These are phyloP conservation scores for Orthosia incerta DNA, from an alignment of 2,888 invertebrate genomes.

Conservation along the genomic window DNA sequence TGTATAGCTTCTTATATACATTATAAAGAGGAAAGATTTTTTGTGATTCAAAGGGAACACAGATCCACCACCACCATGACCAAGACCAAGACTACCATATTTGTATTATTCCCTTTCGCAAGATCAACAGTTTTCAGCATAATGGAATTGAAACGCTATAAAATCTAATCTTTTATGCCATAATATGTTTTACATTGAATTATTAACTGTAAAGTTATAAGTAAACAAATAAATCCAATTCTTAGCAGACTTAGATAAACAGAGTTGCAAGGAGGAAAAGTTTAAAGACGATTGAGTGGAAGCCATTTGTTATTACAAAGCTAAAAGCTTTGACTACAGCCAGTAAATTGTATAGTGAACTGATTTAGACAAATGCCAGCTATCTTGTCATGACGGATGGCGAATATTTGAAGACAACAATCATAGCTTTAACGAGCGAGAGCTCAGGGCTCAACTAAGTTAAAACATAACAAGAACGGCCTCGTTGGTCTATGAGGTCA, in stretches of 20 bases:
- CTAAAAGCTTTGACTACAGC: constrained; percentile 29
- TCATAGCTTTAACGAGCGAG: too few relatives aligned
- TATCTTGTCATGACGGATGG: neutral
- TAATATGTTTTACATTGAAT: neutral
- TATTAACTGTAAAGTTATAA: neutral
- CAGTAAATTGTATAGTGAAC: neutral
- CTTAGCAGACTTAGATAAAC: neutral
- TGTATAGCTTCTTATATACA: too few relatives aligned
- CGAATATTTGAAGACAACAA: neutral
- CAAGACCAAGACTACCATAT: too few relatives aligned
- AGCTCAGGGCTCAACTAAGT: too few relatives aligned
- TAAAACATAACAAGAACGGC: too few relatives aligned
- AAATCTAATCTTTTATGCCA: too few relatives aligned
- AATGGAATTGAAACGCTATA: too few relatives aligned
- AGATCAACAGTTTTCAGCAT: neutral
- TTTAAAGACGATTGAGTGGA: constrained; percentile 38
- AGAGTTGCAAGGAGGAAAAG: constrained; percentile 6
- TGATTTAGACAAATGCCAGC: constrained; percentile 21
- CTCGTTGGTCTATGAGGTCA: too few relatives aligned
- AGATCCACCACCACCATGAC: too few relatives aligned
- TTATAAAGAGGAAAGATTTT: too few relatives aligned
- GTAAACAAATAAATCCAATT: constrained; percentile 16
- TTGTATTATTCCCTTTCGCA: too few relatives aligned
- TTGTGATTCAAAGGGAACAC: too few relatives aligned
- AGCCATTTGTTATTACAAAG: constrained; percentile 29